A percentile compares a stretch with the other conserved stretches of the same genome.
Evolutionary conservation across 2,797 vertebrate species (phyloP).

Genomic region (Phylloscopus collybita): DNA sequence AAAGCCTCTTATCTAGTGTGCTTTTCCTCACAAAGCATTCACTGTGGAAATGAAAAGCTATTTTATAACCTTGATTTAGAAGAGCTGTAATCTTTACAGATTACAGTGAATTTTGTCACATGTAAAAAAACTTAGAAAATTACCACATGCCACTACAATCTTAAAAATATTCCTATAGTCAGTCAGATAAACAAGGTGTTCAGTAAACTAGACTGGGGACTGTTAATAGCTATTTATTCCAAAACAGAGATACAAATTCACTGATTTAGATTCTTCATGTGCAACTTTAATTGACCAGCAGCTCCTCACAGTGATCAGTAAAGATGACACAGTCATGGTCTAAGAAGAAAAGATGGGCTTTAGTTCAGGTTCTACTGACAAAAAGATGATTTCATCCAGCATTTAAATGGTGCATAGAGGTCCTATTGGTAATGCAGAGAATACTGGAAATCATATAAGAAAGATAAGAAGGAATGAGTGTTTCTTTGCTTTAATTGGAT

Average conservation of each 20-base stretch:
- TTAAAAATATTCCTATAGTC: neutral
- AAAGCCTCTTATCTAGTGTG: slow-evolving; percentile 3
- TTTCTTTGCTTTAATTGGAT: neutral
- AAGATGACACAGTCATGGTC: neutral
- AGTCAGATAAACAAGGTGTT: neutral
- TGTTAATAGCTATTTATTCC: neutral
- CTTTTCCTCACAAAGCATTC: slow-evolving; percentile 8
- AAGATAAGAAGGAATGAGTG: neutral
- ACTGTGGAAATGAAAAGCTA: slow-evolving; percentile 8
- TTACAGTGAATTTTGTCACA: neutral
- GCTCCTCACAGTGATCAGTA: slow-evolving; percentile 1
- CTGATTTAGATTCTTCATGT: slow-evolving; percentile 12
- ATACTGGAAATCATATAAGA: neutral
- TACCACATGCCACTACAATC: neutral
- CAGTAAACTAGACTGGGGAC: neutral
- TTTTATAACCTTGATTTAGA: slow-evolving; percentile 23
- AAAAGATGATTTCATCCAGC: neutral
- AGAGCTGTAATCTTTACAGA: neutral
- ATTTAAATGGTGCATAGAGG: neutral
- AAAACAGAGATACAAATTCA: neutral
- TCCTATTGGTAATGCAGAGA: neutral
- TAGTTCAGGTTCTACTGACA: neutral
- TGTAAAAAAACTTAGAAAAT: neutral
- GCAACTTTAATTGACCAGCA: slow-evolving; percentile 19
- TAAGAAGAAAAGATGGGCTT: neutral